Percentiles rank a stretch among this genome's conserved stretches.
Conservation (phyloP, 2,797 vertebrate genomes). For the Gymnothorax javanicus region DNA sequence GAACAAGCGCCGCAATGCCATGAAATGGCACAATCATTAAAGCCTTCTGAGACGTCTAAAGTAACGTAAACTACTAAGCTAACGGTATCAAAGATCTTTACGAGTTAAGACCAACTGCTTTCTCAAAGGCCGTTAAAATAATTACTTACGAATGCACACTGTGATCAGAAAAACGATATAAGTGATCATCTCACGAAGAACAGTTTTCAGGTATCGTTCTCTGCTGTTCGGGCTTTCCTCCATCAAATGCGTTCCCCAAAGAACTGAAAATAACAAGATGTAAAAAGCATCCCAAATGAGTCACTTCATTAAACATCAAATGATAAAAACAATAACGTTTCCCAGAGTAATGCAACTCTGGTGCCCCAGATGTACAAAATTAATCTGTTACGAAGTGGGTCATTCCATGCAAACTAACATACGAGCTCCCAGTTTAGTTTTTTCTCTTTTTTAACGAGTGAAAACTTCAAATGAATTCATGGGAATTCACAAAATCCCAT, state of each 20-base stretch:
- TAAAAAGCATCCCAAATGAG: background rate
- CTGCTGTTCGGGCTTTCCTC: constrained; percentile 86
- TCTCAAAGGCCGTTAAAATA: background rate
- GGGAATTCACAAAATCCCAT: no score
- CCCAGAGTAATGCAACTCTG: background rate
- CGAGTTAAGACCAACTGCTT: background rate
- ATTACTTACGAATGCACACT: constrained; percentile 87
- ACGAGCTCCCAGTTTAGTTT: no score
- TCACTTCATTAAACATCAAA: background rate
- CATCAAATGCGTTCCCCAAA: constrained; percentile 95
- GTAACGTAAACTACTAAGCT: no score
- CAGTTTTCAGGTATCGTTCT: constrained; percentile 88
- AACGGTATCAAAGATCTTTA: background rate
- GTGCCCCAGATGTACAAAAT: background rate
- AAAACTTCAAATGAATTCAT: no score
- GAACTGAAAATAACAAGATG: constrained; percentile 67
- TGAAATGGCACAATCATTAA: no score
- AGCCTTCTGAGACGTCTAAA: no score
- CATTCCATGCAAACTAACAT: no score
- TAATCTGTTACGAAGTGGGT: background rate
- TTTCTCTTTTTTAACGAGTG: no score
- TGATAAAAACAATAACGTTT: background rate
- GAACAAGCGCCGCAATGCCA: background rate
- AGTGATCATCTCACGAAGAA: constrained; percentile 87
- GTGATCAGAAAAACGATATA: constrained; percentile 88